Evolutionary conservation across 1,140 invertebrate genomes (phyloP), one percentile per base, ranked within the genome.

Genomic region (Telenomus remus): DNA sequence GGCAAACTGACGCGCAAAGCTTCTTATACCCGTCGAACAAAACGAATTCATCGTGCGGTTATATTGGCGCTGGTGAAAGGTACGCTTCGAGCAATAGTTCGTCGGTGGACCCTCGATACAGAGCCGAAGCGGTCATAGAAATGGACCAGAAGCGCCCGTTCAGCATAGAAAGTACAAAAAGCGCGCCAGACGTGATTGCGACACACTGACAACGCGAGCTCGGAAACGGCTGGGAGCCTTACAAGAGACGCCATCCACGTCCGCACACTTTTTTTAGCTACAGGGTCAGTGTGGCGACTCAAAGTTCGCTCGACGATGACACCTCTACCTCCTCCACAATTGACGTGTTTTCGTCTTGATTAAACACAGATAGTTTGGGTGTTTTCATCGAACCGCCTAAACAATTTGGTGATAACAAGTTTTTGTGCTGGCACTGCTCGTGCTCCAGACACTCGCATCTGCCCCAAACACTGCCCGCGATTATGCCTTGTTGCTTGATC

Each of bases 101-200:
- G 6, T 64, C 63, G n/a, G 16, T 54, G 0, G 16, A 70, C 15
- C 85, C 88, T 14, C 84, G 88, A 54, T 92, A 90, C 76, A 87
- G 89, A 46, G 91, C 92, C 0, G 92, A 93, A 73, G 91, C 92
- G 2, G 89, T 92, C 48, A 92, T 92, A 51, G 91, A 93, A 66
- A 90, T 92, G 85, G 89, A 90, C 42, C 86, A 90, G 73, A 89
- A 90, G 70, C 87, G 92, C 9, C 92, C 92, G 0, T 93, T 92
- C 82, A 94, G 92, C 83, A 91, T 92, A 50, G 92, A 94, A 69
- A 94, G 93, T 10, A 94, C 93, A 8, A 95, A 95, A 82, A 95
- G 94, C 46, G 95, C 95, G 0, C 95, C 95, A 13, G 95, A 96
- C 83, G 95, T 96, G 54, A 95, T 96, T 77, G 93, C 94, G 78